Evolutionary conservation across 2,888 invertebrate genomes (phyloP).

Genomic region (Rhamnusium bicolor): DNA sequence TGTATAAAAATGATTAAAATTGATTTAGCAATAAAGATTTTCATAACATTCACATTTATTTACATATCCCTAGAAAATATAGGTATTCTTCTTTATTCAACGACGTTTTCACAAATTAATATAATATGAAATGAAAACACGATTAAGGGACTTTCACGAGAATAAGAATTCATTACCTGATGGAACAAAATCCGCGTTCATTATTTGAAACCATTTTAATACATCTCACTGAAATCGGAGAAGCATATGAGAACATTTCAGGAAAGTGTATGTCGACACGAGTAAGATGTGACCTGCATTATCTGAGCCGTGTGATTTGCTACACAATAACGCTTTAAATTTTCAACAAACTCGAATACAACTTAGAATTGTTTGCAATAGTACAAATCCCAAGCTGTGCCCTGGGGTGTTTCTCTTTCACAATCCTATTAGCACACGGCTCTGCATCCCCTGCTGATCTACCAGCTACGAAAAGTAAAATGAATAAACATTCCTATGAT

Average conservation of each 20-base stretch:
- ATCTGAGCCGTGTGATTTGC: slow-evolving; percentile 27
- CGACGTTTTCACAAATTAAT: no score
- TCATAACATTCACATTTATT: no score
- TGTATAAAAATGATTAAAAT: no score
- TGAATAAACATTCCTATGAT: slow-evolving; percentile 47
- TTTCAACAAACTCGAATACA: slow-evolving; percentile 33
- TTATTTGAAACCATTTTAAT: background rate
- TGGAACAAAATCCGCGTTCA: background rate
- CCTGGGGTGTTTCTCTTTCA: slow-evolving; percentile 22
- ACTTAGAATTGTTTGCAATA: slow-evolving; percentile 32
- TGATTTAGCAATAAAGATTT: no score
- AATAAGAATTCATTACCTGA: no score
- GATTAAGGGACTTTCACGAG: no score
- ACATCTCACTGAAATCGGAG: slow-evolving; percentile 1
- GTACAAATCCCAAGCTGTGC: slow-evolving; percentile 33
- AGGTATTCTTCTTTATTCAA: no score
- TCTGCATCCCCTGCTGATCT: slow-evolving; percentile 8
- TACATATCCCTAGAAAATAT: no score
- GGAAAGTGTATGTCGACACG: slow-evolving; percentile 1
- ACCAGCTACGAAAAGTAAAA: slow-evolving; percentile 26
- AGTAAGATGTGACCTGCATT: slow-evolving; percentile 17
- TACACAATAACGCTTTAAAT: slow-evolving; percentile 33
- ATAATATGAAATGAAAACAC: no score
- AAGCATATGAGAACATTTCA: background rate
- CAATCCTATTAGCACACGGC: slow-evolving; percentile 22